These are phyloP conservation scores for Antheraea mylitta DNA, from an alignment of 1,140 invertebrate genomes.

Conservation along the genomic window DNA sequence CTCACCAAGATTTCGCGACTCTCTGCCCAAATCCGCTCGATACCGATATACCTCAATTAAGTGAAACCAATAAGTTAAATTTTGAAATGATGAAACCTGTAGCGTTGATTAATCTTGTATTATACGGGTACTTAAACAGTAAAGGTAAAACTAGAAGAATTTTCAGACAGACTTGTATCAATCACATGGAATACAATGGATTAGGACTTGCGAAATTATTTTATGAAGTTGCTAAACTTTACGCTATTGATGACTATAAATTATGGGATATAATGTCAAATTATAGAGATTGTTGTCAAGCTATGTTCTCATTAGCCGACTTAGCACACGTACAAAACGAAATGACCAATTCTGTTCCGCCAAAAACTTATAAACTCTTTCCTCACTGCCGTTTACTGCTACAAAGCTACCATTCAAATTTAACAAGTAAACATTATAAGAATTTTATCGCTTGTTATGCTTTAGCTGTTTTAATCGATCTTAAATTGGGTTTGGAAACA, in stretches of 20 bases:
- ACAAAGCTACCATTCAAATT: not conserved
- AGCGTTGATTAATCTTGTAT: not conserved
- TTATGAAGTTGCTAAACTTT: not conserved
- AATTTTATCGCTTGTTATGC: slow-evolving; percentile 9
- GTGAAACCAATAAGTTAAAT: no score
- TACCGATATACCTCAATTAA: not conserved
- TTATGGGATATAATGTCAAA: not conserved
- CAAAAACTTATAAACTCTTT: slow-evolving; percentile 7
- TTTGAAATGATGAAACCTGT: not conserved
- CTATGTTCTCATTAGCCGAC: slow-evolving; percentile 6
- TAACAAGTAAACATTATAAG: not conserved
- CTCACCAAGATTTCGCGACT: not conserved
- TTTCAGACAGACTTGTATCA: not conserved
- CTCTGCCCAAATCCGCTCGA: not conserved
- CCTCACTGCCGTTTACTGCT: not conserved
- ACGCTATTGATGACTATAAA: not conserved
- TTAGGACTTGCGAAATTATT: not conserved
- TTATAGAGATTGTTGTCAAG: not conserved
- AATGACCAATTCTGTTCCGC: not conserved
- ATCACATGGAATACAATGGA: slow-evolving; percentile 5
- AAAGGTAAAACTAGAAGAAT: not conserved
- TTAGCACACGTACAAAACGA: not conserved
- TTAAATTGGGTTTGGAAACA: not conserved
- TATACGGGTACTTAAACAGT: not conserved
- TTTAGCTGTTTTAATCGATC: slow-evolving; percentile 2